Conservation (phyloP, 2,113 vertebrate genomes). For the Lasiurus cinereus region DNA sequence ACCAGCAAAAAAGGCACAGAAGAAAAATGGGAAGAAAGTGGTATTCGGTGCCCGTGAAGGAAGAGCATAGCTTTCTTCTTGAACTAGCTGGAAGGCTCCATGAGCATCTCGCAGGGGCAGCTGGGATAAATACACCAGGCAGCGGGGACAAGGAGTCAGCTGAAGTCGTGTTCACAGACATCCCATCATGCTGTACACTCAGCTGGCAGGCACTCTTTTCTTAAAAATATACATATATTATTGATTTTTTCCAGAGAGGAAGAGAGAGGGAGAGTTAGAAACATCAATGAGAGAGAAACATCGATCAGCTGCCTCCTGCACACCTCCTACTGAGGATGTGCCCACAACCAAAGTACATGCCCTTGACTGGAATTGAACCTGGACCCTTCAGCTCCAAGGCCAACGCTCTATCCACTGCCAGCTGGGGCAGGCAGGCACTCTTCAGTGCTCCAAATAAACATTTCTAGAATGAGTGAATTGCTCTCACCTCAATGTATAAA, state of each 20-base stretch:
- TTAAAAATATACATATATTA: too few species aligned
- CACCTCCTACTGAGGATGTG: too few species aligned
- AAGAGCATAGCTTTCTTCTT: background rate
- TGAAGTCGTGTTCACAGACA: background rate
- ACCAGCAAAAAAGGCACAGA: background rate
- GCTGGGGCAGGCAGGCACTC: background rate
- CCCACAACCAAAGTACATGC: too few species aligned
- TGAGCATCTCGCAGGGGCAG: background rate
- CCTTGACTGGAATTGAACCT: too few species aligned
- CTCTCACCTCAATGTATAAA: background rate
- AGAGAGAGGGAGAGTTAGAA: too few species aligned
- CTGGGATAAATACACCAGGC: background rate
- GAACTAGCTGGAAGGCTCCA: background rate
- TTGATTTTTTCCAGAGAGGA: too few species aligned
- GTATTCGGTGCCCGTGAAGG: background rate
- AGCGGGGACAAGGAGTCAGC: background rate
- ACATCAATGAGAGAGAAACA: too few species aligned
- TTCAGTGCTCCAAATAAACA: background rate
- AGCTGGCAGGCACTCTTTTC: background rate
- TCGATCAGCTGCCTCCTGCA: too few species aligned
- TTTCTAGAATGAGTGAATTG: background rate
- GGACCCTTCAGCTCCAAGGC: too few species aligned
- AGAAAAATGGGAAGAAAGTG: background rate
- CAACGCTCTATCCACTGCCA: too few species aligned
- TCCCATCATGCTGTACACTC: too few species aligned